phyloP scores from a whole-genome alignment of 2,113 vertebrate genomes.

The Cygnus buccinator region DNA sequence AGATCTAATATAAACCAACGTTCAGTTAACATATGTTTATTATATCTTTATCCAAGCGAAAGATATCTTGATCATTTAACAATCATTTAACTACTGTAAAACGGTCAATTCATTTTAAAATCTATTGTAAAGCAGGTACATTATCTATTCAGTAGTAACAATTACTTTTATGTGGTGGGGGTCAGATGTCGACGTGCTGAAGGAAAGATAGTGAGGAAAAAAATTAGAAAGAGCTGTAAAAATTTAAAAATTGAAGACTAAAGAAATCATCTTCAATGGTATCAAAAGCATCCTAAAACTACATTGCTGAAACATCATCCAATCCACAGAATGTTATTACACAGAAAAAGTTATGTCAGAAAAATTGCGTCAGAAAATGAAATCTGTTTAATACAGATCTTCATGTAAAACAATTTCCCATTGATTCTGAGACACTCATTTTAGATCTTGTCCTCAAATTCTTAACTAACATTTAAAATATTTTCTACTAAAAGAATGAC shows the following conservation, averaged over 20 bases:
- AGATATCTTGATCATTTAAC: background rate
- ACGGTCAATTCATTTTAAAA: background rate
- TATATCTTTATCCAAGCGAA: no score
- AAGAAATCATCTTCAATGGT: background rate
- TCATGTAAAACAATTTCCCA: background rate
- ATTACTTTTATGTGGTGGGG: background rate
- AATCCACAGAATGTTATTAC: background rate
- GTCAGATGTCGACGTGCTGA: background rate
- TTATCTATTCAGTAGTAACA: background rate
- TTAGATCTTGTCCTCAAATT: background rate
- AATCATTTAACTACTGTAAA: background rate
- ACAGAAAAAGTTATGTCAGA: background rate
- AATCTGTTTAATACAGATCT: background rate
- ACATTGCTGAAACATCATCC: background rate
- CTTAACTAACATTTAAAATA: background rate
- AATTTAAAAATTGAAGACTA: background rate
- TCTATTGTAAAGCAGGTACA: background rate
- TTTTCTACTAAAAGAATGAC: background rate
- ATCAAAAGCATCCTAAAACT: background rate
- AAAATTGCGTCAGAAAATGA: background rate
- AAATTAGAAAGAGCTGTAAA: background rate
- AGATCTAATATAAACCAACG: background rate
- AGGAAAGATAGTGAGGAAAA: background rate
- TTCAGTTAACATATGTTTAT: background rate
- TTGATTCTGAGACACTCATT: background rate